phyloP scores from a whole-genome alignment of 2,113 vertebrate species.

The Prinia subflava region DNA sequence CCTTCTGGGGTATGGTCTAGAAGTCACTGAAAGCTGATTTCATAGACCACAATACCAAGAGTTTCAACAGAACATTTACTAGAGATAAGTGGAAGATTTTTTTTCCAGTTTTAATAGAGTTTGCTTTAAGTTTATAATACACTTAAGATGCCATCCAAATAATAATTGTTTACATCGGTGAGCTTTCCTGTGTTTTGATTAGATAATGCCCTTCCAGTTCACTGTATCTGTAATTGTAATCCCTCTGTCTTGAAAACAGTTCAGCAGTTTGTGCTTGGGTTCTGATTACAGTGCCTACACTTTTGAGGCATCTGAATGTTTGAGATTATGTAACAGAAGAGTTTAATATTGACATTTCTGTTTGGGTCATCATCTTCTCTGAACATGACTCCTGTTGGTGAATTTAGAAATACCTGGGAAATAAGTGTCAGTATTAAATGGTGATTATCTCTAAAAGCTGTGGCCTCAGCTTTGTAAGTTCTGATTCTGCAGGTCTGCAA shows the following conservation, averaged over 20 bases:
- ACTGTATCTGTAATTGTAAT: neutral
- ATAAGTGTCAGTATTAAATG: neutral
- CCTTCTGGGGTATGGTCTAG: neutral
- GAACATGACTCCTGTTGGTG: neutral
- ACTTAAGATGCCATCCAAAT: neutral
- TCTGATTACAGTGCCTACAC: neutral
- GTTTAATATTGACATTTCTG: neutral
- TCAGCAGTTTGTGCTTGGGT: neutral
- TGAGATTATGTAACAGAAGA: neutral
- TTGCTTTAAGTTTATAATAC: neutral
- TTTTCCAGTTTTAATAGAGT: constrained; percentile 73
- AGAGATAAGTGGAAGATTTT: neutral
- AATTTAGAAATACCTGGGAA: neutral
- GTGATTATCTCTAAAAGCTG: neutral
- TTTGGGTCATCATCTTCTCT: neutral
- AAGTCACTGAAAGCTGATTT: neutral
- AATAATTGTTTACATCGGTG: neutral
- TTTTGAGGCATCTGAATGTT: neutral
- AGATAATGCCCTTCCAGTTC: constrained; percentile 64
- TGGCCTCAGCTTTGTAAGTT: neutral
- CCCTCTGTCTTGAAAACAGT: neutral
- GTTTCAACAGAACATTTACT: neutral
- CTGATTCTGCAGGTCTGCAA: constrained; percentile 14
- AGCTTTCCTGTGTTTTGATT: neutral
- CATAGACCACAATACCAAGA: neutral